Conservation (phyloP, 2,113 vertebrate genomes). For the Glareola pratincola region DNA sequence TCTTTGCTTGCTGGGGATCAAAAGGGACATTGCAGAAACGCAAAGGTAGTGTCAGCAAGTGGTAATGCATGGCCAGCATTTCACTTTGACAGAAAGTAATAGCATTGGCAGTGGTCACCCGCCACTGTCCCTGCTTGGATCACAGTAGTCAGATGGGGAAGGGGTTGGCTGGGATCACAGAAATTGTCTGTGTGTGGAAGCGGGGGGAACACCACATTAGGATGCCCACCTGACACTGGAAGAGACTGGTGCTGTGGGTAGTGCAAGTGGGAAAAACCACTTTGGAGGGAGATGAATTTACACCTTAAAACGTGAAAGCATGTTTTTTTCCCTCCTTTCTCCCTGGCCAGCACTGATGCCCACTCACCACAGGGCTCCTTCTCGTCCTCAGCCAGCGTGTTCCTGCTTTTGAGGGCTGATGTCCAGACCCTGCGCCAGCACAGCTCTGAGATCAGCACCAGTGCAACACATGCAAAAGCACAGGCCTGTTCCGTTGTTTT, state of each 20-base stretch:
- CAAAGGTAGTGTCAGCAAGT: not conserved
- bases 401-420: not conserved
- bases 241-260: not conserved
- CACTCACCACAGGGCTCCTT: not conserved
- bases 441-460: not conserved
- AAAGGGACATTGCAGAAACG: not conserved
- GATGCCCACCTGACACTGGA: not conserved
- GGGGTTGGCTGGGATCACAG: not conserved
- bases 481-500: not conserved
- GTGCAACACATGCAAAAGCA: not conserved
- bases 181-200: not conserved
- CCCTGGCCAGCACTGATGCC: not conserved
- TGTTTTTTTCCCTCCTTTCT: not conserved
- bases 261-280: not conserved
- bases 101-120: not conserved
- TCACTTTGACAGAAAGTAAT: not conserved
- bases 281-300: not conserved
- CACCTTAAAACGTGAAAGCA: not conserved
- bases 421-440: not conserved
- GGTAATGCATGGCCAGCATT: not conserved
- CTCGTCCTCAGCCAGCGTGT: not conserved
- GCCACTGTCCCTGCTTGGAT: not conserved
- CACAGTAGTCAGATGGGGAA: not conserved
- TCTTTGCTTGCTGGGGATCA: not conserved
- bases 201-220: not conserved